Evolutionary conservation across 92 coral and sea anemone genomes (phyloP), one percentile per base, ranked within the genome.

Genomic region (Blastomussa wellsi): DNA sequence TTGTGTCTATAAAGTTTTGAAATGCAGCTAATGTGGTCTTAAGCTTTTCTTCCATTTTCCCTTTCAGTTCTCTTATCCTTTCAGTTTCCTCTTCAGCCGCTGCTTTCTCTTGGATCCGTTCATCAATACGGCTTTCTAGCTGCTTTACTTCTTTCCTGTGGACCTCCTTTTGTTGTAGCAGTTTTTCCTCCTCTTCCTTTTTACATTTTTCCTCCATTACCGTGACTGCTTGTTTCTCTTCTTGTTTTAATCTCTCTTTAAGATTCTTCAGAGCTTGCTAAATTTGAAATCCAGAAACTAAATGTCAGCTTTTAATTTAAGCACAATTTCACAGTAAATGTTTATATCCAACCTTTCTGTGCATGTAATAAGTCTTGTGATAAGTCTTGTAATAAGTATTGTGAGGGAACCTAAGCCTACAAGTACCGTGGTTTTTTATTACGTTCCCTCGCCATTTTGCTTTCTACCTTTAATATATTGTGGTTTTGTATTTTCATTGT

Each of bases 1-100:
- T 95, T 32, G 93, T 83, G 81, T 97, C 94, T 57, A 97, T 93
- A 85, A 97, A 97, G 38, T 87, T 74, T 75, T 97, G 99, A 79
- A 97, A 97, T 49, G 95, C 90, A 10, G 84, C 71, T 19, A 87
- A 79, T 31, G 95, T 90, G 76, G 77, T 87, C 53, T 88, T 91
- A 29, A 97, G 77, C 83, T 89, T 89, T 71, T 86, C 91, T 64
- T 90, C 94, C 32, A 93, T 88, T 57, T 91, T 88, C 31, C 47
- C 77, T 55, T 84, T 95, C 51, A 82, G 47, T 59, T 81, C 85
- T 52, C 70, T 87, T 79, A 76, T 88, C 57, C 84, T 82, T 39
- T 92, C 91, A 0, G 92, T 74, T 72, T 94, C 94, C 38, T 49
- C 59, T 26, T 87, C 57, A 8, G 93, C 72, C 13, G 77, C 82